phyloP scores from a whole-genome alignment of 2,888 invertebrate species.

The Alcis repandata region DNA sequence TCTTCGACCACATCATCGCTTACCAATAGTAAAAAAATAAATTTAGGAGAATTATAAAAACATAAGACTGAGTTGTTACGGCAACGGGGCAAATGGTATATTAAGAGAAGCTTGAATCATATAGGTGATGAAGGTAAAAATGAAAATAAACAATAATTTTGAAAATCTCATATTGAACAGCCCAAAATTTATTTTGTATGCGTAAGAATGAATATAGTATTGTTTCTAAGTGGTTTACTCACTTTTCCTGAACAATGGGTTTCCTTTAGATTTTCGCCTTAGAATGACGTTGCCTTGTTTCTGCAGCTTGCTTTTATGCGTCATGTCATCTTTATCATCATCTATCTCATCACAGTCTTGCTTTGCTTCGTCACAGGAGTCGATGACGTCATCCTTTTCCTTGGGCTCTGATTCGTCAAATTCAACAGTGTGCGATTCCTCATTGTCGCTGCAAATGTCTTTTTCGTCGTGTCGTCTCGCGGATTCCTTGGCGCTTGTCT shows the following conservation, averaged over 20 bases:
- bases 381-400: conserved; percentile 50
- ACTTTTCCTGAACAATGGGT: conserved; percentile 89
- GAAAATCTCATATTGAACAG: no score
- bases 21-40: no score
- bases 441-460: conserved; percentile 90
- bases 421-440: conserved; percentile 67
- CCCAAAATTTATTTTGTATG: no score
- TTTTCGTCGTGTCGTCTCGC: conserved; percentile 90
- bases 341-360: conserved; percentile 74
- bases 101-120: no score
- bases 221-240: conserved; percentile 69
- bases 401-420: conserved; percentile 37
- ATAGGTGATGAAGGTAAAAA: no score
- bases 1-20: no score
- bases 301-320: conserved; percentile 67
- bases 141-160: no score
- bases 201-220: conserved; percentile 39
- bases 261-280: conserved; percentile 88
- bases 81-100: no score
- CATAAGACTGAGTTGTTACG: no score
- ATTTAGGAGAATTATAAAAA: no score
- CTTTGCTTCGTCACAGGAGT: conserved; percentile 73
- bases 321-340: conserved; percentile 55
- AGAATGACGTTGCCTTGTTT: conserved; percentile 86
- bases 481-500: conserved; percentile 90